Percentiles rank a stretch among this genome's conserved stretches.
phyloP scores from a whole-genome alignment of 2,888 invertebrate genomes.

The Drosophila histrio region DNA sequence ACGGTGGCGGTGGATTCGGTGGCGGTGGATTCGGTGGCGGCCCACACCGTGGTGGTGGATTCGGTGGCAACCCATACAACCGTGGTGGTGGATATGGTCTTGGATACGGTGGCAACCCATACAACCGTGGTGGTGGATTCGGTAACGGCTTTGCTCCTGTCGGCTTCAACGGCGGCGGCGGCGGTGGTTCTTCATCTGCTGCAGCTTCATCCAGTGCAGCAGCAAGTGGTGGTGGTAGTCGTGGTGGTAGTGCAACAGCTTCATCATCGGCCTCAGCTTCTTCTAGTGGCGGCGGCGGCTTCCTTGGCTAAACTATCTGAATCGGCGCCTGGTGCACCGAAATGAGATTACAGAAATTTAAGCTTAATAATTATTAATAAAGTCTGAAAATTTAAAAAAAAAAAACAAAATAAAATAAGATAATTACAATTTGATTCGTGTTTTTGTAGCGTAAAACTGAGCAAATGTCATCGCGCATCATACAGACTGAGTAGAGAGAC shows the following conservation, averaged over 20 bases:
- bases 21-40: slow-evolving; percentile 25
- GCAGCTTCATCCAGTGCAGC: slow-evolving; percentile 34
- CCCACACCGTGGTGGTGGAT: slow-evolving; percentile 16
- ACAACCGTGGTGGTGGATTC: not conserved
- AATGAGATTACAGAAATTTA: slow-evolving; percentile 28
- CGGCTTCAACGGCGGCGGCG: slow-evolving; percentile 17
- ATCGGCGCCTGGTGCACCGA: slow-evolving; percentile 5
- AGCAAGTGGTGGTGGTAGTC: slow-evolving; percentile 15
- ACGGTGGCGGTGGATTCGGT: slow-evolving; percentile 13
- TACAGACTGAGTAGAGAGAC: not conserved
- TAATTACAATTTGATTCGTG: not conserved
- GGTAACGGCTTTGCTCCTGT: slow-evolving; percentile 13
- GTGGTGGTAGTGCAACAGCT: slow-evolving; percentile 16
- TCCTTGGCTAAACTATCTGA: slow-evolving; percentile 27
- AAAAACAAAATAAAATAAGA: slow-evolving; percentile 1
- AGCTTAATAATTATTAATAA: slow-evolving; percentile 12
- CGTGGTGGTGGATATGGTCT: slow-evolving; percentile 24
- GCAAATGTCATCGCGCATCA: not conserved
- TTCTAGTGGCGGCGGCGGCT: slow-evolving; percentile 10
- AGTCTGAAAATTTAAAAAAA: slow-evolving; percentile 33
- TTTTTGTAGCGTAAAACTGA: not conserved
- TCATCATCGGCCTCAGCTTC: slow-evolving; percentile 25
- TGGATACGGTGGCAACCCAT: slow-evolving; percentile 8
- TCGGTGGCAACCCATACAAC: slow-evolving; percentile 1
- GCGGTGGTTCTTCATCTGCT: slow-evolving; percentile 23